Percentiles rank a stretch among this genome's conserved stretches.
Conservation (phyloP, 2,113 vertebrate species). For the Limanda limanda region DNA sequence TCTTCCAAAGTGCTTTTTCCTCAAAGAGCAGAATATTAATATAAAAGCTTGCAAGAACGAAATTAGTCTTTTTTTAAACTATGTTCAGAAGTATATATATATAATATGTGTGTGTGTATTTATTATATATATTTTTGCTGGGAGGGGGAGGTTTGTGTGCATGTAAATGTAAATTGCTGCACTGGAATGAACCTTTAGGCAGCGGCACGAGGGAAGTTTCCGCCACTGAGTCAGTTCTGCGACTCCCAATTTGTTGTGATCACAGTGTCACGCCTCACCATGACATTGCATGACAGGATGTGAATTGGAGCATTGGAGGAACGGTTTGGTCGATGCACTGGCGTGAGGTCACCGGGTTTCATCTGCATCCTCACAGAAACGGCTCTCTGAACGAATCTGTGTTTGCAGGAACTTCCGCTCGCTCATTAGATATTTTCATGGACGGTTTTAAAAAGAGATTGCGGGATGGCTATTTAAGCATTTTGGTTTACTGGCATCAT, state of each 20-base stretch:
- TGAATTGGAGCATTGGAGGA: slow-evolving; percentile 26
- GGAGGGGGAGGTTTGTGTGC: too few relatives aligned
- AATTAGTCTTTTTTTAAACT: background rate
- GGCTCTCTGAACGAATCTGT: slow-evolving; percentile 11
- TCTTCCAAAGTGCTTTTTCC: too few relatives aligned
- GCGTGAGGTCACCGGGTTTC: slow-evolving; percentile 33
- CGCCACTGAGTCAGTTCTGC: slow-evolving; percentile 32
- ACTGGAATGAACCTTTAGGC: slow-evolving; percentile 30
- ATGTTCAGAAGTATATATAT: background rate
- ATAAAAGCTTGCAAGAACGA: background rate
- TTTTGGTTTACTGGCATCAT: slow-evolving; percentile 60
- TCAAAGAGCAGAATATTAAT: background rate
- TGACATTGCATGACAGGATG: slow-evolving; percentile 51
- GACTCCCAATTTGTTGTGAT: slow-evolving; percentile 51
- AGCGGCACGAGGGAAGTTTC: slow-evolving; percentile 20
- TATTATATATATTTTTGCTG: background rate
- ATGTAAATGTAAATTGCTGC: too few relatives aligned
- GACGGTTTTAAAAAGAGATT: slow-evolving; percentile 22
- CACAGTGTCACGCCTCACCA: slow-evolving; percentile 44
- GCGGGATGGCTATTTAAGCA: slow-evolving; percentile 44
- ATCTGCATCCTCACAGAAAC: slow-evolving; percentile 22
- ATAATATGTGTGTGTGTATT: background rate
- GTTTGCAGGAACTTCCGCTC: slow-evolving; percentile 28
- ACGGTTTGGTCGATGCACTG: slow-evolving; percentile 26
- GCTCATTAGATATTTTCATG: slow-evolving; percentile 49